Conservation (phyloP, 1,140 invertebrate genomes). For the Schlechtendalia chinensis region DNA sequence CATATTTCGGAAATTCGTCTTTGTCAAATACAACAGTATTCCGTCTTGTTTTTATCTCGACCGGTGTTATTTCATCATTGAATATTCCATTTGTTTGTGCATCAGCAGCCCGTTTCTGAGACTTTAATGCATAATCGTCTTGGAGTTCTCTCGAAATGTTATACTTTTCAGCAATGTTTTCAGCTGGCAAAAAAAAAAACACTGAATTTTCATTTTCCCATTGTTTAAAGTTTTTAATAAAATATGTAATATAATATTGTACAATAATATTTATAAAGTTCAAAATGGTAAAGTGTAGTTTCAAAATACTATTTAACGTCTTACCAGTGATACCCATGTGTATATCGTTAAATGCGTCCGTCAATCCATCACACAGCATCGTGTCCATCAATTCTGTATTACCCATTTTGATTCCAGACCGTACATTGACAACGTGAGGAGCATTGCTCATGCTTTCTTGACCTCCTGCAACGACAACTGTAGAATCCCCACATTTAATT, state of each 20-base stretch:
- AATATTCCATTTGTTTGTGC: slow-evolving; percentile 70
- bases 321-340: slow-evolving; percentile 85
- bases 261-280: no score
- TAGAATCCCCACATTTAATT: slow-evolving; percentile 68
- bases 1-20: slow-evolving; percentile 70
- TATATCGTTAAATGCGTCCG: slow-evolving; percentile 73
- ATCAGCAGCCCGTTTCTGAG: slow-evolving; percentile 68
- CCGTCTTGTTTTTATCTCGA: slow-evolving; percentile 61
- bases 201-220: background rate
- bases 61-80: slow-evolving; percentile 69
- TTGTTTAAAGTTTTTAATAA: background rate
- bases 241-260: background rate
- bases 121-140: slow-evolving; percentile 70
- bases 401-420: slow-evolving; percentile 72
- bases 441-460: slow-evolving; percentile 84
- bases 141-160: slow-evolving; percentile 71
- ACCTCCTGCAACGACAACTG: slow-evolving; percentile 76
- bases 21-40: slow-evolving; percentile 57
- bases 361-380: slow-evolving; percentile 75
- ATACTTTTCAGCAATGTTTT: slow-evolving; percentile 75
- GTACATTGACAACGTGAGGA: slow-evolving; percentile 68
- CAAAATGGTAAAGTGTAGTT: background rate
- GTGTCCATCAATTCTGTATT: slow-evolving; percentile 67
- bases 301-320: background rate
- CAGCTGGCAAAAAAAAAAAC: slow-evolving; percentile 60